Evolutionary conservation across 2,888 invertebrate genomes (phyloP).

Genomic region (Rhamnusium bicolor): DNA sequence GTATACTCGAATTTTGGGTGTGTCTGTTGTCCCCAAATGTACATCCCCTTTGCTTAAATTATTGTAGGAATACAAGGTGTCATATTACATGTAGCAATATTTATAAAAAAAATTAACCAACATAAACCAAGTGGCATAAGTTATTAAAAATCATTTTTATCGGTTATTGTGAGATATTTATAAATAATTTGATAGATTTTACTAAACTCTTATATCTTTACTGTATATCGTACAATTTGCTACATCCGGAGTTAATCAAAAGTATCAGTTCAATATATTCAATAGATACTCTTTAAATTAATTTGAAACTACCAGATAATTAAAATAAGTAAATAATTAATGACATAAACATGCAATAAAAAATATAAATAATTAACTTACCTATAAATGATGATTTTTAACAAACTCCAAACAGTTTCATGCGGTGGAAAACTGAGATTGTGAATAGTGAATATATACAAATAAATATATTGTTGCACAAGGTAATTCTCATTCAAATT

Average conservation of each 20-base stretch:
- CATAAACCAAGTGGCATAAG: too few relatives aligned
- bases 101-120: too few relatives aligned
- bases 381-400: not conserved
- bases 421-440: not conserved
- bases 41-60: too few relatives aligned
- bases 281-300: not conserved
- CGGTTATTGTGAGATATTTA: too few relatives aligned
- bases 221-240: not conserved
- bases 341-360: not conserved
- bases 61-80: too few relatives aligned
- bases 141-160: too few relatives aligned
- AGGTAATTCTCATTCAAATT: constrained; percentile 13
- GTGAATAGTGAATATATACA: not conserved
- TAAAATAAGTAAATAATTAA: not conserved
- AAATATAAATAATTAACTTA: not conserved
- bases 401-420: not conserved
- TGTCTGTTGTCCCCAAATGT: too few relatives aligned
- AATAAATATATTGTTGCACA: constrained; percentile 16
- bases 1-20: too few relatives aligned
- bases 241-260: not conserved
- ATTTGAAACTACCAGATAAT: not conserved
- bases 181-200: too few relatives aligned
- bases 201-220: too few relatives aligned
- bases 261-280: not conserved
- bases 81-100: too few relatives aligned